Percentiles rank a stretch among this genome's conserved stretches.
Evolutionary conservation across 2,888 invertebrate genomes (phyloP).

Genomic region (Caenorhabditis sp.): DNA sequence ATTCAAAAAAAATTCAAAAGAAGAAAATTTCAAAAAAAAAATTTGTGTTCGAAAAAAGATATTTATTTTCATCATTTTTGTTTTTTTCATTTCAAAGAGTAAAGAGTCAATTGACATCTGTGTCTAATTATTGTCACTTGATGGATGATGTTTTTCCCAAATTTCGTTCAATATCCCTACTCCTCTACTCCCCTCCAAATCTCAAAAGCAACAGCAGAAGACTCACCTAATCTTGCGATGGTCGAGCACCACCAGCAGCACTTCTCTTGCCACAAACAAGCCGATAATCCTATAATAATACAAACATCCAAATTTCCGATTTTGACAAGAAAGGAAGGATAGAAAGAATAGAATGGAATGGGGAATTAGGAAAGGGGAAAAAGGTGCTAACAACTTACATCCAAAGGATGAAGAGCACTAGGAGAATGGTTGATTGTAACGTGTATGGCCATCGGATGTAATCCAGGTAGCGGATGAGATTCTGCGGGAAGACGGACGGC

Average conservation of each 20-base stretch:
- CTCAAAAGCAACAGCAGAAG: conserved; percentile 9
- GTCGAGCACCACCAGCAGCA: conserved; percentile 58
- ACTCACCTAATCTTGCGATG: conserved; percentile 59
- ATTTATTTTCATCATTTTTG: too few relatives aligned
- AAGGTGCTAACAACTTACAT: conserved; percentile 42
- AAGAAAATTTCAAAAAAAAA: too few relatives aligned
- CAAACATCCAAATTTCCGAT: not conserved
- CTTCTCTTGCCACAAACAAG: conserved; percentile 59
- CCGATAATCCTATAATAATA: conserved; percentile 61
- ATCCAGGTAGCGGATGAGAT: conserved; percentile 14
- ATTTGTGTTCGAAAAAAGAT: too few relatives aligned
- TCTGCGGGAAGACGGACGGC: not conserved
- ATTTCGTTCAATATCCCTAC: too few relatives aligned
- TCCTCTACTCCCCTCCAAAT: not conserved
- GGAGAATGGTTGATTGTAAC: conserved; percentile 52
- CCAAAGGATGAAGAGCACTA: conserved; percentile 56
- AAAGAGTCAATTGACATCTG: too few relatives aligned
- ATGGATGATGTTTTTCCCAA: too few relatives aligned
- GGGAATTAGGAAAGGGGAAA: too few relatives aligned
- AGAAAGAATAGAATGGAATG: too few relatives aligned
- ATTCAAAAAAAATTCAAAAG: too few relatives aligned
- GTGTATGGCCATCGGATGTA: conserved; percentile 44
- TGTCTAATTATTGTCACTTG: too few relatives aligned
- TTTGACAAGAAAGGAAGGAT: conserved; percentile 9
- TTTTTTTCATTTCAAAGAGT: too few relatives aligned